Base-by-base conservation (phyloP, 2,797 vertebrate species). In the Acanthis flammea region DNA sequence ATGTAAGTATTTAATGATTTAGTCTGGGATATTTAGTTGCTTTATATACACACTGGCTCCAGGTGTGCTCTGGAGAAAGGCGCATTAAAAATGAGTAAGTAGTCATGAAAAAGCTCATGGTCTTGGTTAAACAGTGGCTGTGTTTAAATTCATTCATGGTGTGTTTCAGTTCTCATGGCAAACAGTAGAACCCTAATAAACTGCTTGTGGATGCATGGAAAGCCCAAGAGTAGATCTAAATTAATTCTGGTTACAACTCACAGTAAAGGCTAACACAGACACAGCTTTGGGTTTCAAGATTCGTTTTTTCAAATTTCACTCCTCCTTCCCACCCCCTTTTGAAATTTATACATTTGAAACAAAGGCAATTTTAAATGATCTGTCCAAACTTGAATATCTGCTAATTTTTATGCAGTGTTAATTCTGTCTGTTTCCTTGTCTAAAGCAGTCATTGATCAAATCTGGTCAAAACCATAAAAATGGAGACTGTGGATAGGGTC, bases 181-280 rank as follows among this genome's bases (percentile, higher is more conserved):
- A 45, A 75, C 30, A 55, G 10, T 41, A 90, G 31, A 33, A 81
- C 35, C 10, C 6, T 77, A 30, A n/a, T 60, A 74, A 90, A 71
- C 18, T 66, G 21, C 27, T 60, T 71, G 10, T 48, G 54, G 27
- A 33, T 81, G 19, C 42, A 10, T 42, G 19, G 19, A 71, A 83
- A 61, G 53, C 8, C 12, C 4, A 62, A n/a, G 19, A 65, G 7
- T 6, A 74, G 25, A 17, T 63, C 25, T 71, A 35, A 77, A 53
- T 33, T 33, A 1, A 1, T 45, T 78, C 12, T 23, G 14, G 7
- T 24, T 84, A 8, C 44, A 77, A 22, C 25, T 66, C 19, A 6
- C 1, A 5, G 9, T 53, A 37, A 68, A 60, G 57, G 24, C 21
- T 71, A 5, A 37, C 1, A 1, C 8, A 37, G 14, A 41, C 1